Evolutionary conservation across 2,888 invertebrate genomes (phyloP).

Genomic region (Trimorus sp.): DNA sequence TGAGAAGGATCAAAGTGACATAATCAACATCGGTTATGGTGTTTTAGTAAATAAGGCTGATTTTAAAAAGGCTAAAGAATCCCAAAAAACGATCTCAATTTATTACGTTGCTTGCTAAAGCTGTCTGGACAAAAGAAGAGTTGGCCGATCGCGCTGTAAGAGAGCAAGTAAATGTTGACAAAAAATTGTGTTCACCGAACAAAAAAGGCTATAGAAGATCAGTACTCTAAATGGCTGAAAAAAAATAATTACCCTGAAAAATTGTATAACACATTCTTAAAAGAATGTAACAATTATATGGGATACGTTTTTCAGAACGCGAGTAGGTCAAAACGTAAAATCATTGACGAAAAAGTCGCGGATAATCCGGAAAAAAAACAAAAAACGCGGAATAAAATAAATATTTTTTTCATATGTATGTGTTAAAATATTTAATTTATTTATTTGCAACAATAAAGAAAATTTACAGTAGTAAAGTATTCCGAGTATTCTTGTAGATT

Average conservation of each 20-base stretch:
- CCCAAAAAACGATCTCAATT: background rate
- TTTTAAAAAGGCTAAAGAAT: background rate
- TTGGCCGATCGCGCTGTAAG: background rate
- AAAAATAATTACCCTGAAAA: background rate
- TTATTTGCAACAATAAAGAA: too few species aligned
- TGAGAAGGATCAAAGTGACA: background rate
- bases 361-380: too few species aligned
- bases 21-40: background rate
- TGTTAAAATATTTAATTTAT: too few species aligned
- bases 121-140: constrained; percentile 1
- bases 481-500: too few species aligned
- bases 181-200: background rate
- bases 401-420: too few species aligned
- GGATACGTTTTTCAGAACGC: background rate
- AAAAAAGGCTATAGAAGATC: background rate
- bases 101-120: background rate
- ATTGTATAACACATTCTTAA: background rate
- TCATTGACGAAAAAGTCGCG: too few species aligned
- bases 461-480: too few species aligned
- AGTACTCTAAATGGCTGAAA: background rate
- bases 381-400: too few species aligned
- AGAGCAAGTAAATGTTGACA: background rate
- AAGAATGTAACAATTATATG: background rate
- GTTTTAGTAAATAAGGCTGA: background rate
- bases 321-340: background rate